Conservation (phyloP, 92 coral and sea anemone genomes). For the Umimayanthus kanabou region DNA sequence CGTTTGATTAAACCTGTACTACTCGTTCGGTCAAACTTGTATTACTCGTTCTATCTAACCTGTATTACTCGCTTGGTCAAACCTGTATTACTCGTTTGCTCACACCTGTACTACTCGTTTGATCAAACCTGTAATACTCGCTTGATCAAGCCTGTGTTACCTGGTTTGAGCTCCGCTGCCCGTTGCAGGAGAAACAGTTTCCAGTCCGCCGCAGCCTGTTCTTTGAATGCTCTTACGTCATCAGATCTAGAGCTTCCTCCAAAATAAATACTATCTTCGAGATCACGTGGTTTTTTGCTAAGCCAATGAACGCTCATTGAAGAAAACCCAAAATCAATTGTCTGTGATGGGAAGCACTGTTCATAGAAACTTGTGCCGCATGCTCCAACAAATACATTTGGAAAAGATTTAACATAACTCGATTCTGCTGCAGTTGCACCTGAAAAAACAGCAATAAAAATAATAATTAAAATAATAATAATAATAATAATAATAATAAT, state of each 20-base stretch:
- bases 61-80: too few species aligned
- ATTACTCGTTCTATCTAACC: too few species aligned
- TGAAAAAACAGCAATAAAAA: not conserved
- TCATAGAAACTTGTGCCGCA: slow-evolving; percentile 70
- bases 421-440: not conserved
- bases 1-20: too few species aligned
- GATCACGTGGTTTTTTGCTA: slow-evolving; percentile 31
- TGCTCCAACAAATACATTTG: slow-evolving; percentile 65
- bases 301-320: slow-evolving; percentile 67
- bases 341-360: slow-evolving; percentile 65
- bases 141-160: not conserved
- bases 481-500: too few species aligned
- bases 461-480: too few species aligned
- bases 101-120: too few species aligned
- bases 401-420: not conserved
- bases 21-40: too few species aligned
- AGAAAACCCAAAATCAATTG: slow-evolving; percentile 60
- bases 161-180: not conserved
- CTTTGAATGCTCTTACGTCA: not conserved
- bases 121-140: too few species aligned
- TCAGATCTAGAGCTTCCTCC: not conserved
- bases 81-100: too few species aligned
- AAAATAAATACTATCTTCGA: not conserved
- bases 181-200: not conserved
- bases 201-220: too few species aligned